These are phyloP conservation scores for Aramus guarauna DNA, from an alignment of 2,113 vertebrate genomes.

Conservation along the genomic window DNA sequence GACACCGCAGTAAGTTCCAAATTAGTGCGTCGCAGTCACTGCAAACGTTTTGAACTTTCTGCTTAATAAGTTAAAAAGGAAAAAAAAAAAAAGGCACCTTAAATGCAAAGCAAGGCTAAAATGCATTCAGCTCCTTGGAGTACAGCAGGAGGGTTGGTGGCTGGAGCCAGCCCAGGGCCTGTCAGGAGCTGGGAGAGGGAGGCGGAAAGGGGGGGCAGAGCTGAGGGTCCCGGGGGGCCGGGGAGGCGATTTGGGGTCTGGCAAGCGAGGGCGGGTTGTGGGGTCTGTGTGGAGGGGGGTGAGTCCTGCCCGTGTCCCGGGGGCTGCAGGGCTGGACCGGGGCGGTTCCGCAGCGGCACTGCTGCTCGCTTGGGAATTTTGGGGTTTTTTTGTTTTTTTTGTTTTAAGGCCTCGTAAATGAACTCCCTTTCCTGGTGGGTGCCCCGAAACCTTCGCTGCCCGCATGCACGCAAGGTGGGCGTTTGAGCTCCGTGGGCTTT, in stretches of 20 bases:
- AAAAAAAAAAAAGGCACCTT: neutral
- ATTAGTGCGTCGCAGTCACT: neutral
- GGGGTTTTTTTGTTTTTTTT: neutral
- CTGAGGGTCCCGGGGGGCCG: accelerated
- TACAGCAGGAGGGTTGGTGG: neutral
- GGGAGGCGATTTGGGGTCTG: neutral
- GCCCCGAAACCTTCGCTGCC: accelerated
- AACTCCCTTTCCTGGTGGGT: neutral
- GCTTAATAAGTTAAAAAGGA: neutral
- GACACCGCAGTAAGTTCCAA: slow-evolving; percentile 13
- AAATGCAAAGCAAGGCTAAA: neutral
- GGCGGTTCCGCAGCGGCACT: neutral
- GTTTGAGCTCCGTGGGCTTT: neutral
- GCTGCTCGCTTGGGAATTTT: accelerated
- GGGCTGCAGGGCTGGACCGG: neutral
- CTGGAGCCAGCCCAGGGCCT: neutral
- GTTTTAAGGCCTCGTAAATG: neutral
- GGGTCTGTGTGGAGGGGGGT: neutral
- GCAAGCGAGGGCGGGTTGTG: neutral
- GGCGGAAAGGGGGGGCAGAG: neutral
- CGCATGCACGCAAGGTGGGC: accelerated
- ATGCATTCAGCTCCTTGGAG: neutral
- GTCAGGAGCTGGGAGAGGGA: neutral
- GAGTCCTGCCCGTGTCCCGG: neutral
- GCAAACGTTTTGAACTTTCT: slow-evolving; percentile 18